phyloP scores from a whole-genome alignment of 2,888 invertebrate genomes.

The Rapana venosa region DNA sequence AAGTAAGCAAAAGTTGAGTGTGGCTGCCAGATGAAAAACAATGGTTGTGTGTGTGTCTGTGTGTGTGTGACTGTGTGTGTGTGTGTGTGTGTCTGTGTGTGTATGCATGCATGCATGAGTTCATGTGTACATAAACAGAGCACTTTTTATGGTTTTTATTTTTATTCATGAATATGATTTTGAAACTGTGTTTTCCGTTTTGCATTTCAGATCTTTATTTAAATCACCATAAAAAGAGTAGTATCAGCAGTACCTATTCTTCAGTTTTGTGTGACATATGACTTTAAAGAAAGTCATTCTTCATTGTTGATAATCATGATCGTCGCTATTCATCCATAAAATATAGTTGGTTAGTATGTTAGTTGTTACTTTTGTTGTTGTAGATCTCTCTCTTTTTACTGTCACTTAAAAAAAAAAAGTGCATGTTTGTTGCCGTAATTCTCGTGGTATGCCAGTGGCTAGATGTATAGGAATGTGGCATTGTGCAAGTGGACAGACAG shows the following conservation, averaged over 20 bases:
- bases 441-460: no score
- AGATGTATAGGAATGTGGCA: neutral
- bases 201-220: neutral
- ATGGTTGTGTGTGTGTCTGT: neutral
- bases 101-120: neutral
- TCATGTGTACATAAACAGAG: neutral
- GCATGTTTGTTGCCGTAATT: no score
- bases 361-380: neutral
- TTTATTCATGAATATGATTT: neutral
- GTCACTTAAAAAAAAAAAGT: neutral
- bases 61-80: neutral
- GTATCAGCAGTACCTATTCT: no score
- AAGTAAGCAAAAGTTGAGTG: no score
- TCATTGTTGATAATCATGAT: neutral
- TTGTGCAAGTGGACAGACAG: neutral
- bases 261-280: no score
- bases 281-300: neutral
- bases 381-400: neutral
- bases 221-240: neutral
- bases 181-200: neutral
- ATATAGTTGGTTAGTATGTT: neutral
- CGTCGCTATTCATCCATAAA: neutral
- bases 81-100: constrained; percentile 12
- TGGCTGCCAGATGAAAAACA: no score
- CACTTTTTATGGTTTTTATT: neutral